A percentile compares a stretch with the other conserved stretches of the same genome.
Evolutionary conservation across 2,113 vertebrate genomes (phyloP).

Genomic region (Rhinoderma darwinii): DNA sequence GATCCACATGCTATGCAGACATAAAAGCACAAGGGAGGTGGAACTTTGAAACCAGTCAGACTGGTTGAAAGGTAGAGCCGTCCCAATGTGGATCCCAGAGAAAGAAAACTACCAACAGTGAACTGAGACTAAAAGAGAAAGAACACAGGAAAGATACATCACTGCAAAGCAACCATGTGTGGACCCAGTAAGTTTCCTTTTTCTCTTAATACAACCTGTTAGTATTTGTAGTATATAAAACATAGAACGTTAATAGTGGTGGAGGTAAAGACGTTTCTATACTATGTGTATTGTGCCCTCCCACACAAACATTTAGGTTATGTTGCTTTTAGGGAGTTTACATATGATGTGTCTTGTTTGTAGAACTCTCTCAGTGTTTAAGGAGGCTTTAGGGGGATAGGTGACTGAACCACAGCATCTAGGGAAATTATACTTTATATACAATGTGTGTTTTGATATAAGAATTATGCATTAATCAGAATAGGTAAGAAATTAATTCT

Average conservation of each 20-base stretch:
- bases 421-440: not conserved
- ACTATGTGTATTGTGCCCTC: not conserved
- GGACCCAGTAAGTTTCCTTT: slow-evolving; percentile 44
- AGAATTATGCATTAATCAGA: not conserved
- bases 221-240: not conserved
- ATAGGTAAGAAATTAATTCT: not conserved
- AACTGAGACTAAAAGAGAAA: not conserved
- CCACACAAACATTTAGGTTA: not conserved
- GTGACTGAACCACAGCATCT: not conserved
- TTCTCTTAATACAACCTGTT: not conserved
- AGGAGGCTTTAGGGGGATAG: not conserved
- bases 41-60: slow-evolving; percentile 34
- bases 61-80: slow-evolving; percentile 17
- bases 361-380: not conserved
- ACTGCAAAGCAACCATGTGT: slow-evolving; percentile 31
- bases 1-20: not conserved
- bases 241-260: not conserved
- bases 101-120: not conserved
- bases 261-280: not conserved
- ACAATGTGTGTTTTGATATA: not conserved
- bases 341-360: not conserved
- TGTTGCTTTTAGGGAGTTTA: not conserved
- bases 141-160: not conserved
- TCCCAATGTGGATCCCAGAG: not conserved
- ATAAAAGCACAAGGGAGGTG: slow-evolving; percentile 17